Conservation (phyloP, 2,113 vertebrate genomes). For the Marmota flaviventris region DNA sequence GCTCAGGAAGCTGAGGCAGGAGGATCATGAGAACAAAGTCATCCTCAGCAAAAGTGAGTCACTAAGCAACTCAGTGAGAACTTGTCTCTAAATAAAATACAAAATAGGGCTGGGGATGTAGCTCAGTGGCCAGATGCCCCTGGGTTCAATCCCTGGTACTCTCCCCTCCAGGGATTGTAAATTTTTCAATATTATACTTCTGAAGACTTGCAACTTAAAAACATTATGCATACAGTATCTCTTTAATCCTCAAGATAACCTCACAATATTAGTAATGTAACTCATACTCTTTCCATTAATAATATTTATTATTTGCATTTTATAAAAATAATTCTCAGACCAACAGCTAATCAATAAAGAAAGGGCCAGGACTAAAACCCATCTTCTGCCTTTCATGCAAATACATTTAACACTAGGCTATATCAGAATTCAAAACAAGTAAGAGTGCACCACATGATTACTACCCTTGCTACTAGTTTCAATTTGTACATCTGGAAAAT, state of each 20-base stretch:
- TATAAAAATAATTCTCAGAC: background rate
- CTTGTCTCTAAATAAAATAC: too few relatives aligned
- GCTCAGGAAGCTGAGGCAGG: too few relatives aligned
- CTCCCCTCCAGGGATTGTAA: background rate
- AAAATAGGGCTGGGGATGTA: too few relatives aligned
- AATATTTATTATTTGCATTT: constrained; percentile 35
- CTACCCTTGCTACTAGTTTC: background rate
- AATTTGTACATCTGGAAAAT: background rate
- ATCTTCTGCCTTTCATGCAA: background rate
- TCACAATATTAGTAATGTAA: background rate
- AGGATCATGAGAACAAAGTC: too few relatives aligned
- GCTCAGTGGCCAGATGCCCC: too few relatives aligned
- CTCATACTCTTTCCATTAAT: background rate
- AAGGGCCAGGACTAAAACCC: background rate
- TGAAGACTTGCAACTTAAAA: background rate
- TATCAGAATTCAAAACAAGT: constrained; percentile 22
- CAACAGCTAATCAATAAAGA: background rate
- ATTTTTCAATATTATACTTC: background rate
- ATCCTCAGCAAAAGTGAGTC: too few relatives aligned
- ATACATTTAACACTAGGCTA: background rate
- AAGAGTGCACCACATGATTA: background rate
- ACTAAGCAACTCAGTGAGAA: too few relatives aligned
- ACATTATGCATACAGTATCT: background rate
- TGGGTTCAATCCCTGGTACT: too few relatives aligned
- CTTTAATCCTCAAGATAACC: background rate